A percentile compares a stretch with the other conserved stretches of the same genome.
phyloP scores from a whole-genome alignment of 2,797 vertebrate genomes.

The Artibeus jamaicensis region DNA sequence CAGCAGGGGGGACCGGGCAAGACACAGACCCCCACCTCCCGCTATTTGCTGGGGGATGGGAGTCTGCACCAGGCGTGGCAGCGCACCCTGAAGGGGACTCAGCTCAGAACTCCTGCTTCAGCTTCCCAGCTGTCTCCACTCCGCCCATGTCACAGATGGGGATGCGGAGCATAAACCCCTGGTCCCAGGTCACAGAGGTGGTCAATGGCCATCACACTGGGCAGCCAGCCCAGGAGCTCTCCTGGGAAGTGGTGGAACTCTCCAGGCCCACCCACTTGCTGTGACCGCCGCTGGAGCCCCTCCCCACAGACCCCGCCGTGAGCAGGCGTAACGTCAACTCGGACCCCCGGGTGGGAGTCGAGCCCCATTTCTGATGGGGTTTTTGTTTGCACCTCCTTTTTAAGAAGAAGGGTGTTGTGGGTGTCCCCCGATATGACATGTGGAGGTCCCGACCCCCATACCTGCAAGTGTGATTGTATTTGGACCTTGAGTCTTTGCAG shows the following conservation, averaged over 20 bases:
- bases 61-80: background rate
- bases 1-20: background rate
- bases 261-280: background rate
- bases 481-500: conserved; percentile 28
- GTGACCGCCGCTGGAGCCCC: background rate
- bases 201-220: no score
- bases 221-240: background rate
- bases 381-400: background rate
- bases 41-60: background rate
- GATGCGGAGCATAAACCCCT: background rate
- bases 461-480: background rate
- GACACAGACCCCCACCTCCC: background rate
- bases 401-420: background rate
- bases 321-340: accelerated
- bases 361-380: accelerated
- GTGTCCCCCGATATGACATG: background rate
- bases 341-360: no score
- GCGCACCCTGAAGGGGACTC: background rate
- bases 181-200: no score
- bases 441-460: background rate
- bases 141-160: background rate
- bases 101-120: background rate
- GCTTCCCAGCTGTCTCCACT: no score
- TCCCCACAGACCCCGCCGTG: background rate
- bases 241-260: background rate